These are phyloP conservation scores for Macroteleia sp. DNA, from an alignment of 2,888 invertebrate species.

Conservation along the genomic window DNA sequence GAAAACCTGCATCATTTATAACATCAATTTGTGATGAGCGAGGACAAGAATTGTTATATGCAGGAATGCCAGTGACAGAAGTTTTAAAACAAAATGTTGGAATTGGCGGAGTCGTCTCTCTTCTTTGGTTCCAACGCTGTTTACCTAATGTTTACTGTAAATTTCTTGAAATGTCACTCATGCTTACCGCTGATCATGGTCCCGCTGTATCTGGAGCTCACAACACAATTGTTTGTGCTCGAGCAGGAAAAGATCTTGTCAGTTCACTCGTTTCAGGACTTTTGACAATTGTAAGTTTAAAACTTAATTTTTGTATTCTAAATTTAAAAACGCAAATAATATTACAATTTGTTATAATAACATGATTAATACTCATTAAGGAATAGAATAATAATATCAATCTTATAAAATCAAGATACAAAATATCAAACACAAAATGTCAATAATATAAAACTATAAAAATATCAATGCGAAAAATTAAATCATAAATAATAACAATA, in stretches of 20 bases:
- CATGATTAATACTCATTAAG: too few species aligned
- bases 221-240: constrained; percentile 98
- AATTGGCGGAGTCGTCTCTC: constrained; percentile 97
- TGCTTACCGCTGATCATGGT: constrained; percentile 99
- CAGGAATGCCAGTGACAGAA: constrained; percentile 95
- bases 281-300: constrained; percentile 93
- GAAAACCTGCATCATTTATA: constrained; percentile 99
- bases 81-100: constrained; percentile 97
- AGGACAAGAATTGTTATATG: constrained; percentile 98
- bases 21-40: constrained; percentile 99
- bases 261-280: constrained; percentile 98
- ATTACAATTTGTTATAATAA: too few species aligned
- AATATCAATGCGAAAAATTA: too few species aligned
- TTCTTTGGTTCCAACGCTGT: constrained; percentile 99
- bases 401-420: too few species aligned
- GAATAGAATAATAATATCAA: too few species aligned
- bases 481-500: too few species aligned
- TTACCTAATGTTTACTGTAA: constrained; percentile 97
- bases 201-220: constrained; percentile 99
- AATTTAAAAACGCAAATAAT: too few species aligned
- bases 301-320: too few species aligned
- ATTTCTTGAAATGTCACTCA: constrained; percentile 99
- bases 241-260: constrained; percentile 98
- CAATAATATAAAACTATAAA: too few species aligned
- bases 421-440: too few species aligned